These are phyloP conservation scores for Agriopis aurantiaria DNA, from an alignment of 2,888 invertebrate species.

Conservation along the genomic window DNA sequence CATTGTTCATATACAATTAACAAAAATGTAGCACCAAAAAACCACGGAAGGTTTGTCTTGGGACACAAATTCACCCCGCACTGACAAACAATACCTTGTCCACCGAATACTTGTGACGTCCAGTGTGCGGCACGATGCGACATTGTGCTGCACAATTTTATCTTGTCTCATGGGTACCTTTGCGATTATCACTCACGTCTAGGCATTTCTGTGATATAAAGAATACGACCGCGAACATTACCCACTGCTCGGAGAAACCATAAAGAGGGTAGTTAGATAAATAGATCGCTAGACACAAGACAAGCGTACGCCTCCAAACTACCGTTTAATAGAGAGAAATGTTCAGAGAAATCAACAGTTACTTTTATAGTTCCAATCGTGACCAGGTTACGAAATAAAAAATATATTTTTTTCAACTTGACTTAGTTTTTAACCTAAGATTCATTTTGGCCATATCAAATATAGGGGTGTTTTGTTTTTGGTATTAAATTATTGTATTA, in stretches of 20 bases:
- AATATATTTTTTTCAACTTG: too few species aligned
- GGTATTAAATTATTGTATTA: too few species aligned
- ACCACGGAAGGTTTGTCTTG: too few species aligned
- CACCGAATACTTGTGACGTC: too few species aligned
- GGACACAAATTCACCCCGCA: too few species aligned
- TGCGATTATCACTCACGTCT: conserved; percentile 43
- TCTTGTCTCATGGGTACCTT: conserved; percentile 34
- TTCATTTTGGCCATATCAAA: neutral
- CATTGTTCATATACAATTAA: too few species aligned
- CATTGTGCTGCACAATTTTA: neutral
- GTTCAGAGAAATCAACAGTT: conserved; percentile 72
- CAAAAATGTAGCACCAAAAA: too few species aligned
- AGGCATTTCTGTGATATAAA: conserved; percentile 41
- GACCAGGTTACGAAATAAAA: conserved; percentile 61
- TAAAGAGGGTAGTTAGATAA: conserved; percentile 75
- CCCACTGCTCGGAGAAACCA: conserved; percentile 64
- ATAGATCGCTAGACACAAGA: conserved; percentile 67
- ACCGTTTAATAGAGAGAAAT: conserved; percentile 74
- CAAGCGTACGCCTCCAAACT: conserved; percentile 67
- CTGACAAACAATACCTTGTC: too few species aligned
- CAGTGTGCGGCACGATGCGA: too few species aligned
- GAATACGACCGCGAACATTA: conserved; percentile 57
- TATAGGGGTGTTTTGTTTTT: neutral
- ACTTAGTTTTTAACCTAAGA: conserved; percentile 19
- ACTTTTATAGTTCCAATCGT: conserved; percentile 66